Evolutionary conservation across 2,113 vertebrate genomes (phyloP).

Genomic region (Xiphophorus hellerii): DNA sequence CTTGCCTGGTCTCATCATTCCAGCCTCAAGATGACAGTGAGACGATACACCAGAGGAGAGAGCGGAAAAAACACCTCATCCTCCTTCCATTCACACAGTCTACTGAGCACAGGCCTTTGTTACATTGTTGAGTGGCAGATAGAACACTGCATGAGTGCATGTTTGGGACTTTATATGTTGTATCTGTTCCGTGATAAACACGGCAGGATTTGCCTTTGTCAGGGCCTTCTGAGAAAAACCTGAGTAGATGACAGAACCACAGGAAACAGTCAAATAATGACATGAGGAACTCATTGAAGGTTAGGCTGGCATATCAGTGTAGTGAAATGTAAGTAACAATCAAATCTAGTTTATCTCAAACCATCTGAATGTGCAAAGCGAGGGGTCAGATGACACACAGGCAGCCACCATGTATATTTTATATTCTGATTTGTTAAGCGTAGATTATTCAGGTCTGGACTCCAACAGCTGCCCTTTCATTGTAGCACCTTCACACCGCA

Average conservation of each 20-base stretch:
- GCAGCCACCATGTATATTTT: neutral
- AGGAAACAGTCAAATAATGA: neutral
- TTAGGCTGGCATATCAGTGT: neutral
- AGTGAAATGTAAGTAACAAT: neutral
- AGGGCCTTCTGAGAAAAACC: constrained; percentile 10
- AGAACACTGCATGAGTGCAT: neutral
- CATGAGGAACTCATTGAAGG: neutral
- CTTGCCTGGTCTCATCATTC: constrained; percentile 38
- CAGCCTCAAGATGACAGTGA: constrained; percentile 29
- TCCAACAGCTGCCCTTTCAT: neutral
- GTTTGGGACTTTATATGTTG: constrained; percentile 23
- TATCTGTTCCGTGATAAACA: neutral
- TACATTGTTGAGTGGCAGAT: too few relatives aligned
- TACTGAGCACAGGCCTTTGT: constrained; percentile 23
- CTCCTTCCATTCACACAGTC: constrained; percentile 29
- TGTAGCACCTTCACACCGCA: neutral
- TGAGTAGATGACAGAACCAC: constrained; percentile 1
- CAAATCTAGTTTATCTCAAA: neutral
- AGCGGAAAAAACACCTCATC: constrained; percentile 60
- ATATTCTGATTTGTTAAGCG: neutral
- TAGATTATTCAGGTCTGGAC: neutral
- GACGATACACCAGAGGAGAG: constrained; percentile 40
- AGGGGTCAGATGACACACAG: neutral
- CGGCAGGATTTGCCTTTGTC: neutral
- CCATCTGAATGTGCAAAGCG: neutral